Evolutionary conservation across 2,113 vertebrate genomes (phyloP), one percentile per base, ranked within the genome.

Genomic region (Nibea coibor): DNA sequence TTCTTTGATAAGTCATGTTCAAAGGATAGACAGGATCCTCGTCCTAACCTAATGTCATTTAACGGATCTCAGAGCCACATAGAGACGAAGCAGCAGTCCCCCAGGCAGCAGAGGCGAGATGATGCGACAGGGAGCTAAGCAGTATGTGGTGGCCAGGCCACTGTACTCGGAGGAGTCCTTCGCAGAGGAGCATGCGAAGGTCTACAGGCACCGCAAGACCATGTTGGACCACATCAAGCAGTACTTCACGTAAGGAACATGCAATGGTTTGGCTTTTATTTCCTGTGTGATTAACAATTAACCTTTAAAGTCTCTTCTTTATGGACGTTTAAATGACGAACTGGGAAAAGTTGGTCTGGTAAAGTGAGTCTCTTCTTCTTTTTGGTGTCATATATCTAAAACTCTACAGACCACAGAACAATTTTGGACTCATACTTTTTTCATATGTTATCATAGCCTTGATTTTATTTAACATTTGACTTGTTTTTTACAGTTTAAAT

Each of bases 81-180:
- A 77, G 81, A 77, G 77, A 66, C 51, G 81, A 59, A 67, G 71
- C 80, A 83, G 77, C 16, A n/a, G 63, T 42, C 20, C 16, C 71
- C 62, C 35, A 24, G 61, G 80, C 74, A 83, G 72, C 53, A 48
- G 64, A 83, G 75, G 42, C 51, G 9, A 80, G 87, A 97, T 96
- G 96, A 95, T 96, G 68, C 95, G 95, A 87, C 78, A 94, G 10
- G 83, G 94, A 75, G 95, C 94, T 5, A 95, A 92, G 78, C 95
- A 96, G 88, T 99, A 98, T 28, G 72, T 95, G 70, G 94, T 99
- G 89, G 90, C 93, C 90, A 94, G 98, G 87, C 94, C 95, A 0
- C 91, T 98, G 28, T 99, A 98, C 85, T 97, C 98, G 0, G 95
- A 97, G 87, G 95, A 96, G 19, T 61, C 77, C 3, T 99, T 99